Evolutionary conservation across 2,888 invertebrate species (phyloP), one percentile per base, ranked within the genome.

Genomic region (Andricus quercusramuli): DNA sequence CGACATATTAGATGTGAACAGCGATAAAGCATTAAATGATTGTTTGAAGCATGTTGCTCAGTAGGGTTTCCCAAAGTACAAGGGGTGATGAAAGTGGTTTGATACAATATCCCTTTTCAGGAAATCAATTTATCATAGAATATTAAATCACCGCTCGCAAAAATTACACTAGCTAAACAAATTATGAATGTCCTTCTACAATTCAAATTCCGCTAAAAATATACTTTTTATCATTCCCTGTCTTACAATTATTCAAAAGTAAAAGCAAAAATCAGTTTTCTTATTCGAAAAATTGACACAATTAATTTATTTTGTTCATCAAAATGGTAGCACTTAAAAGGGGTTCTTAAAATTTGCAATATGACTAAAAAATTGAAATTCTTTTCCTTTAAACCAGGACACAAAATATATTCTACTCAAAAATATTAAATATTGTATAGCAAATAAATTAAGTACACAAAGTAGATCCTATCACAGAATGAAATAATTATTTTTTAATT

Each of bases 1-100:
- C 47, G 29, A 17, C 56, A 74, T 56, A 56, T 76, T 79, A 78
- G 70, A 77, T 68, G 41, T 62, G 66, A 83, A 82, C 82, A 83
- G 13, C 70, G 79, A 76, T 82, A 80, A 44, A 78, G 79, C 83
- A 83, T 83, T 83, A 83, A 77, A 82, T 51, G 77, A 78, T 78
- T 82, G 79, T 78, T 78, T 41, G 77, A 78, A 80, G 29, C 78
- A 79, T 83, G 82, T 82, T 66, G 79, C 82, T 77, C 83, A 82
- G 83, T 70, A 44, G 80, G 83, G 37, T 62, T 77, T 79, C 82
- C 32, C 41, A 59, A 82, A 80, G 70, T 74, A 74, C 76, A 79
- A 76, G 22, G 70, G 44, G 74, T 62, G 29, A 29, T 25, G 68
- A 79, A 83, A 79, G 81, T 83, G 67, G 67, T 78, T 81, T 64